Percentiles rank a stretch among this genome's conserved stretches.
Evolutionary conservation across 2,113 vertebrate species (phyloP).

Genomic region (Falcunculus frontatus): DNA sequence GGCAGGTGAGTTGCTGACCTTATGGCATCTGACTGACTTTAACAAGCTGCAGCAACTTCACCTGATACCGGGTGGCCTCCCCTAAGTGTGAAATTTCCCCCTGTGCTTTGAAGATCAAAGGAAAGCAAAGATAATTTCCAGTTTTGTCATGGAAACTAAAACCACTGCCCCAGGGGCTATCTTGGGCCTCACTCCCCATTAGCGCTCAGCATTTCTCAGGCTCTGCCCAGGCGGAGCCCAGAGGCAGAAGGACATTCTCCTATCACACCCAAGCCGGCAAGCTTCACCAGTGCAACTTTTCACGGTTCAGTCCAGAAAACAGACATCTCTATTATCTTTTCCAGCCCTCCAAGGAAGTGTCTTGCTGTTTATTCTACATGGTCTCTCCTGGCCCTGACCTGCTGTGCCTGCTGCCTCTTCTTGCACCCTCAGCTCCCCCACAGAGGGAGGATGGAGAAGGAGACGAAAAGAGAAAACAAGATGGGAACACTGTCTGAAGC

Average conservation of each 20-base stretch:
- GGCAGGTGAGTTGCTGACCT: not conserved
- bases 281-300: not conserved
- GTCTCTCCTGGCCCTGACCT: not conserved
- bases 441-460: not conserved
- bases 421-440: not conserved
- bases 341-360: not conserved
- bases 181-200: not conserved
- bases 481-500: not conserved
- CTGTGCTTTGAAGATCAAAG: constrained; percentile 46
- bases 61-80: not conserved
- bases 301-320: not conserved
- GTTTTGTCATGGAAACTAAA: constrained; percentile 4
- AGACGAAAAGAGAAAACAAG: not conserved
- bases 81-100: not conserved
- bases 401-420: not conserved
- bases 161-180: not conserved
- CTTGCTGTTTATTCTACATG: not conserved
- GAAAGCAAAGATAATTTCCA: not conserved
- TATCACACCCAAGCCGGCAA: not conserved
- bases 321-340: not conserved
- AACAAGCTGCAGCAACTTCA: not conserved
- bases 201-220: not conserved
- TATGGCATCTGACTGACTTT: not conserved
- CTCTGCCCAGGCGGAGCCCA: not conserved
- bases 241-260: not conserved